Evolutionary conservation across 2,113 vertebrate species (phyloP).

Genomic region (Marcusenius ussheri): DNA sequence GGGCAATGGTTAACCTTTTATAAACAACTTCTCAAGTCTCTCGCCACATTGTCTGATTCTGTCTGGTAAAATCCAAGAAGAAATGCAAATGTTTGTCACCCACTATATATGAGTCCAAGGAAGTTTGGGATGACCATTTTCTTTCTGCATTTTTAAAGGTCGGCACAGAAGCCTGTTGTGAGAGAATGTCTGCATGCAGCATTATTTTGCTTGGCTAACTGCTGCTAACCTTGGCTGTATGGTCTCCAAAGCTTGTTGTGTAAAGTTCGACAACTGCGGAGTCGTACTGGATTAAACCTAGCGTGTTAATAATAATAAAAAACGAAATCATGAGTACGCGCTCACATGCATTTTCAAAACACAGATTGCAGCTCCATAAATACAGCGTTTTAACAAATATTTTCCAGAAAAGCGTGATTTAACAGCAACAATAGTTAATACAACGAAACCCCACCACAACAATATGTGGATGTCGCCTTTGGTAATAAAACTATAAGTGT

Average conservation of each 20-base stretch:
- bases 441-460: neutral
- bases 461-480: neutral
- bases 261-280: neutral
- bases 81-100: neutral
- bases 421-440: neutral
- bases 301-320: neutral
- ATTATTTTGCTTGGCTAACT: conserved; percentile 8
- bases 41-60: neutral
- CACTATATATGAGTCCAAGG: neutral
- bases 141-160: conserved; percentile 10
- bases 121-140: neutral
- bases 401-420: neutral
- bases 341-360: neutral
- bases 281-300: neutral
- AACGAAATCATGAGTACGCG: neutral
- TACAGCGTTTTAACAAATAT: neutral
- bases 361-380: neutral
- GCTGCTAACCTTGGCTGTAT: conserved; percentile 1
- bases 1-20: neutral
- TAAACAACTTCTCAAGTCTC: neutral
- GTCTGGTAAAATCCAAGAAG: neutral
- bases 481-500: neutral
- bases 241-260: neutral
- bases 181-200: neutral
- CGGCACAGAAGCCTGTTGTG: neutral